A percentile compares a stretch with the other conserved stretches of the same genome.
Conservation (phyloP, 2,888 invertebrate species). For the Alentia gelatinosa region DNA sequence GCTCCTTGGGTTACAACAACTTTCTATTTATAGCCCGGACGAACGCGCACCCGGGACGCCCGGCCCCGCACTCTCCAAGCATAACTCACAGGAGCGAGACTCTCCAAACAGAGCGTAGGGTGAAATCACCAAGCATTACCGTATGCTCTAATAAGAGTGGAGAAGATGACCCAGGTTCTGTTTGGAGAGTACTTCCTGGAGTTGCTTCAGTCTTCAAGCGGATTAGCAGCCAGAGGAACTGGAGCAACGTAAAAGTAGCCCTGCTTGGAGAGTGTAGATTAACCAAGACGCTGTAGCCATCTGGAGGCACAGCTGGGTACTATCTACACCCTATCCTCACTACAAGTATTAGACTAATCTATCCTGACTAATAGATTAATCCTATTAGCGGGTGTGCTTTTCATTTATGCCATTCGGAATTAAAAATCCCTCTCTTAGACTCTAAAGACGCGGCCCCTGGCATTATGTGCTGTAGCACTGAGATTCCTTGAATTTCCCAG, state of each 20-base stretch:
- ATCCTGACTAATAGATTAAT: neutral
- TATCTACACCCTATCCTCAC: neutral
- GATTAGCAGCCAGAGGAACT: too few relatives aligned
- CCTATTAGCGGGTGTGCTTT: neutral
- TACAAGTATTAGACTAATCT: neutral
- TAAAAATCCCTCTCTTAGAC: too few relatives aligned
- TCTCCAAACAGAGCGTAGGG: too few relatives aligned
- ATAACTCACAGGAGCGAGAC: neutral
- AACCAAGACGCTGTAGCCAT: neutral
- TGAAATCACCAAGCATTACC: too few relatives aligned
- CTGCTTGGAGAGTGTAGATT: neutral
- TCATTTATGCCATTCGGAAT: too few relatives aligned
- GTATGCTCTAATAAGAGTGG: too few relatives aligned
- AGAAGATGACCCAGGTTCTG: neutral
- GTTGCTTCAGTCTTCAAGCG: neutral
- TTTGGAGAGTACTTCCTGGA: neutral
- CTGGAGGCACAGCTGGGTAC: neutral
- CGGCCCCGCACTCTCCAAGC: neutral
- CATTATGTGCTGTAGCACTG: too few relatives aligned
- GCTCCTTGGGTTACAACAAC: neutral
- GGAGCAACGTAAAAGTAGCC: neutral
- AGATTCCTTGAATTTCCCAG: too few relatives aligned
- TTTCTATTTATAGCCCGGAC: slow-evolving; percentile 15
- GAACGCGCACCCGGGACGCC: neutral
- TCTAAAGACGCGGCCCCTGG: too few relatives aligned